These are phyloP conservation scores for Mesitornis unicolor DNA, from an alignment of 2,113 vertebrate genomes.

Conservation along the genomic window DNA sequence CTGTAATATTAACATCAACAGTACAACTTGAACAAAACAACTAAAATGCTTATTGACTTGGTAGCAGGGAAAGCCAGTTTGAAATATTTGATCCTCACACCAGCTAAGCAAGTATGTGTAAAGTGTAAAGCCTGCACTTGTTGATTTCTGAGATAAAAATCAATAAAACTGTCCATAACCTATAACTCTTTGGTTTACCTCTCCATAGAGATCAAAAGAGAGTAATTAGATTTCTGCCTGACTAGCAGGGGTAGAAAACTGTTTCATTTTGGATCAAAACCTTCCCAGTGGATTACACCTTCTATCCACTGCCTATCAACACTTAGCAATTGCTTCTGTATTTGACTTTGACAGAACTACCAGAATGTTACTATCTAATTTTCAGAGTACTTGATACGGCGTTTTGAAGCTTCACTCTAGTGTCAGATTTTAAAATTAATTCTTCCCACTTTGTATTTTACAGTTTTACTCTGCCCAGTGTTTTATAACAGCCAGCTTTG, in stretches of 20 bases:
- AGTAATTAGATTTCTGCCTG: conserved; percentile 80
- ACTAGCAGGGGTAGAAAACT: conserved; percentile 73
- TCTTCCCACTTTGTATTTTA: conserved; percentile 8
- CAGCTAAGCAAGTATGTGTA: conserved; percentile 71
- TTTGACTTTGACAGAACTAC: conserved; percentile 69
- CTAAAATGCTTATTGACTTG: conserved; percentile 70
- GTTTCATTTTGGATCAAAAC: conserved; percentile 76
- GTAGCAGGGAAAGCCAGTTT: conserved; percentile 65
- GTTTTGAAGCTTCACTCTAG: conserved; percentile 47
- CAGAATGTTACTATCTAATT: conserved; percentile 66
- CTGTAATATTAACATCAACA: conserved; percentile 36
- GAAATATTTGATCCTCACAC: conserved; percentile 73
- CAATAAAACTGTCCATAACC: conserved; percentile 74
- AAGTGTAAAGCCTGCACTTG: conserved; percentile 75
- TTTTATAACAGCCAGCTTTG: conserved; percentile 25
- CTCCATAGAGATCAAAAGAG: conserved; percentile 72
- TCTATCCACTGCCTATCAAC: conserved; percentile 64
- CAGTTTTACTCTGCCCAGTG: conserved; percentile 28
- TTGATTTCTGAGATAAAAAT: conserved; percentile 78
- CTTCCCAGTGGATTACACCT: conserved; percentile 70
- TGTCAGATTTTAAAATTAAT: conserved; percentile 51
- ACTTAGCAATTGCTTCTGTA: conserved; percentile 69
- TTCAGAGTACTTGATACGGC: conserved; percentile 14
- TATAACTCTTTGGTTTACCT: conserved; percentile 69
- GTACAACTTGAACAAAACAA: conserved; percentile 62